phyloP scores from a whole-genome alignment of 2,888 invertebrate genomes.

The Notodonta dromedarius region DNA sequence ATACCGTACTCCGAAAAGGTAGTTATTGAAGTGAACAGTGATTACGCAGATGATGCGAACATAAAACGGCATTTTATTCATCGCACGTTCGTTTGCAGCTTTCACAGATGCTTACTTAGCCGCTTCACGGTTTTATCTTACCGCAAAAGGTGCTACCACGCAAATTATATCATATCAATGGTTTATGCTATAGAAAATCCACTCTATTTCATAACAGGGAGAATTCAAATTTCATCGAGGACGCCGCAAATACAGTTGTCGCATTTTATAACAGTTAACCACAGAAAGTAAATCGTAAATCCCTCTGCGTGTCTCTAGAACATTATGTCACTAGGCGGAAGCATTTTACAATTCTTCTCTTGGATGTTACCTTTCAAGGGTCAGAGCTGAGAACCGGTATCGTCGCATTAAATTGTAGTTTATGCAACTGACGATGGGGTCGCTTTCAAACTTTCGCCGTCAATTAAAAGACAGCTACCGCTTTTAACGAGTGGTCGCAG shows the following conservation, averaged over 20 bases:
- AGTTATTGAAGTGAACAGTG: slow-evolving; percentile 19
- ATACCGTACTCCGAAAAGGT: slow-evolving; percentile 13
- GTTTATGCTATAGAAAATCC: slow-evolving; percentile 28
- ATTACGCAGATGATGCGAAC: slow-evolving; percentile 20
- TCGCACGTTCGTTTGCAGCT: slow-evolving; percentile 23
- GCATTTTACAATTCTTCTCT: slow-evolving; percentile 39
- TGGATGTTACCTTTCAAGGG: slow-evolving; percentile 30
- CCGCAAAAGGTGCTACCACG: slow-evolving; percentile 56
- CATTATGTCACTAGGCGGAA: slow-evolving; percentile 59
- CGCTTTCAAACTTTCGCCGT: slow-evolving; percentile 71
- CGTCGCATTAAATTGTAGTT: slow-evolving; percentile 34
- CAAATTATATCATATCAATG: slow-evolving; percentile 68
- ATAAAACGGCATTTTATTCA: slow-evolving; percentile 34
- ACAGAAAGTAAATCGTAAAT: slow-evolving; percentile 67
- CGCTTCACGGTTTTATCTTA: slow-evolving; percentile 48
- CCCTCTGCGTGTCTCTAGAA: slow-evolving; percentile 45
- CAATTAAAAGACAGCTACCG: slow-evolving; percentile 63
- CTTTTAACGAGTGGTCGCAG: slow-evolving; percentile 31
- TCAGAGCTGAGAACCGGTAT: slow-evolving; percentile 25
- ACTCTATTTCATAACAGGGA: slow-evolving; percentile 25
- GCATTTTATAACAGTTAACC: slow-evolving; percentile 61
- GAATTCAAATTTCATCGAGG: slow-evolving; percentile 18
- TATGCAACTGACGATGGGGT: slow-evolving; percentile 47
- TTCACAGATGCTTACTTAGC: slow-evolving; percentile 43
- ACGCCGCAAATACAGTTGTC: slow-evolving; percentile 25